Conservation (phyloP, 2,797 vertebrate genomes). For the Brachyalestes nurse region DNA sequence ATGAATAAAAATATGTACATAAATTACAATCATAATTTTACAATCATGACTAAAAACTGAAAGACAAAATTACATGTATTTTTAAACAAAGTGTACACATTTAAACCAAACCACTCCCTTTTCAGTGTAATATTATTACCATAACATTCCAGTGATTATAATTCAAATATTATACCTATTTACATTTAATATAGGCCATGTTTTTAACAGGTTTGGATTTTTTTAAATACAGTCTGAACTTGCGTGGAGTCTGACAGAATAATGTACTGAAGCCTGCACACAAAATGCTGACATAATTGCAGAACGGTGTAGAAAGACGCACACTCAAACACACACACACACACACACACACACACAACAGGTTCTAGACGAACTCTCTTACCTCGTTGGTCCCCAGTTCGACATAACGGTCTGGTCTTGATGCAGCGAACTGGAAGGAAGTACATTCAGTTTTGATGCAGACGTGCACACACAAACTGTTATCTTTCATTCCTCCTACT, state of each 20-base stretch:
- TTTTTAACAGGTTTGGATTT: background rate
- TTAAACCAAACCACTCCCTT: no score
- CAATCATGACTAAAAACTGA: no score
- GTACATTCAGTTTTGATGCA: constrained; percentile 54
- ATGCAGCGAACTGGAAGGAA: constrained; percentile 42
- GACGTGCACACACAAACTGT: constrained; percentile 56
- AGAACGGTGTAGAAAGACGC: background rate
- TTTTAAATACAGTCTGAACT: constrained; percentile 6
- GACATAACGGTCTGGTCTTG: constrained; percentile 38
- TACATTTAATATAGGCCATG: background rate
- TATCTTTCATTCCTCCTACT: constrained; percentile 71
- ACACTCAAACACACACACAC: background rate
- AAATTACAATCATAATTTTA: no score
- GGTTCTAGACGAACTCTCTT: constrained; percentile 25
- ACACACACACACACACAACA: constrained; percentile 16
- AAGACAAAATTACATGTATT: no score
- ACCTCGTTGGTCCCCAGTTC: constrained; percentile 43
- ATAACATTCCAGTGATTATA: no score
- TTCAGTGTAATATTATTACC: no score
- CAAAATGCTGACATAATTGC: constrained; percentile 20
- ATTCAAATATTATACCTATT: no score
- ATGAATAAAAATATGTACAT: no score
- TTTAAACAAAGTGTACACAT: no score
- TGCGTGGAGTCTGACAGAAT: background rate
- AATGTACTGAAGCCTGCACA: background rate